Percentiles rank a stretch among this genome's conserved stretches.
Conservation (phyloP, 1,140 invertebrate species). For the Bombus confusus region DNA sequence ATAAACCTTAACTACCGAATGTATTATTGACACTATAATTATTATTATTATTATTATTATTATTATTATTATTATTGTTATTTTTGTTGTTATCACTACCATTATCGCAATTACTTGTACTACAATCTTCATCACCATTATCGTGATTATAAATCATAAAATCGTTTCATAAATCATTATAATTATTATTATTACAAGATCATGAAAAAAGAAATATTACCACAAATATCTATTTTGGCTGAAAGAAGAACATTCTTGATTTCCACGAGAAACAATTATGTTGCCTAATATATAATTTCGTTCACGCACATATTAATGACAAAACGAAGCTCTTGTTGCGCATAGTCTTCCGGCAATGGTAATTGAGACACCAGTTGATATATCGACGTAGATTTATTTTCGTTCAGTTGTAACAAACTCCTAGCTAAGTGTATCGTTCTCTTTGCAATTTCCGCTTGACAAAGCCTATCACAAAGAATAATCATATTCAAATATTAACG, state of each 20-base stretch:
- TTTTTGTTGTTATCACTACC: not conserved
- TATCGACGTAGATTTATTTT: slow-evolving; percentile 72
- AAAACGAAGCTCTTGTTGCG: slow-evolving; percentile 84
- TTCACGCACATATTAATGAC: slow-evolving; percentile 77
- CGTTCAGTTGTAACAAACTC: slow-evolving; percentile 82
- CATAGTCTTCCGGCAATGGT: slow-evolving; percentile 87
- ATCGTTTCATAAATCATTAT: not conserved
- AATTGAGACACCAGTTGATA: slow-evolving; percentile 83
- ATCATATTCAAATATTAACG: not conserved
- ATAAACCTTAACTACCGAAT: not conserved
- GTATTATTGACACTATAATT: not conserved
- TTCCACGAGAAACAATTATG: not conserved
- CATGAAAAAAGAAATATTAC: not conserved
- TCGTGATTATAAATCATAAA: not conserved
- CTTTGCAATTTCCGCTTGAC: slow-evolving; percentile 87
- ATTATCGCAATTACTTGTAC: not conserved
- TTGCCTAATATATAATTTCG: slow-evolving; percentile 64
- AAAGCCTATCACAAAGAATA: slow-evolving; percentile 77
- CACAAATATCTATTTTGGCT: not conserved
- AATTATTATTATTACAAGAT: not conserved
- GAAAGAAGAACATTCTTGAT: not conserved
- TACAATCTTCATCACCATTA: not conserved
- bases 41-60: not conserved
- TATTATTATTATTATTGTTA: not conserved
- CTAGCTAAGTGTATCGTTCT: slow-evolving; percentile 83